phyloP scores from a whole-genome alignment of 2,113 vertebrate species.

The Cebus imitator region DNA sequence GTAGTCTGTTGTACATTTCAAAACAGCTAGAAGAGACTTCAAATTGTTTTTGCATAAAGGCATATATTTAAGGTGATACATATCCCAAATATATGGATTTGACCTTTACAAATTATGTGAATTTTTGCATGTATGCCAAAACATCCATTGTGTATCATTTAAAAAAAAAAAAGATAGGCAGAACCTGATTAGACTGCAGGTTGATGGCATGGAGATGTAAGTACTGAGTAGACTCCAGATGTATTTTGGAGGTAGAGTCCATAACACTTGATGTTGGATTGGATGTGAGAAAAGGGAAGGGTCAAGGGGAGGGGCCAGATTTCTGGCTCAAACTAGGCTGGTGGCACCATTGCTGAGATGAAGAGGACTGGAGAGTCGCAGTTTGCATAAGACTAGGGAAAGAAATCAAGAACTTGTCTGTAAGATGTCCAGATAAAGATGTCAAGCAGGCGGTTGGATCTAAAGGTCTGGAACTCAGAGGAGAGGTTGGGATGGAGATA shows the following conservation, averaged over 20 bases:
- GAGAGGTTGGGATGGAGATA: not conserved
- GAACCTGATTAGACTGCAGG: not conserved
- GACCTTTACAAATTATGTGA: not conserved
- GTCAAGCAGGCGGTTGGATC: not conserved
- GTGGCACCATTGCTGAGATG: not conserved
- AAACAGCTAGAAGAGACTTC: not conserved
- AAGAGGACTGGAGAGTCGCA: fast-evolving
- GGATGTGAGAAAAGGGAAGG: not conserved
- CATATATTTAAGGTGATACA: not conserved
- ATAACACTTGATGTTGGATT: not conserved
- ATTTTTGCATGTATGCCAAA: not conserved
- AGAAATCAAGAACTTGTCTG: not conserved
- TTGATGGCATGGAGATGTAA: not conserved
- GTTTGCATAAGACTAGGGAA: not conserved
- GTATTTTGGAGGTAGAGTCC: not conserved
- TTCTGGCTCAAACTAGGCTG: not conserved
- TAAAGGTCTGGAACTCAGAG: not conserved
- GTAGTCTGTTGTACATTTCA: not conserved
- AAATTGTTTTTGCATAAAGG: not conserved
- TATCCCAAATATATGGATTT: not conserved
- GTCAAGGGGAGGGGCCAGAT: too few species aligned
- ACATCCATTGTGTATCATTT: not conserved
- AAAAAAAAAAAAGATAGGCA: not conserved
- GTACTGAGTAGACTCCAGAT: too few species aligned
- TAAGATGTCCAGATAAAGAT: not conserved